Percentiles rank a stretch among this genome's conserved stretches.
phyloP scores from a whole-genome alignment of 2,113 vertebrate species.

The Clinocottus analis region DNA sequence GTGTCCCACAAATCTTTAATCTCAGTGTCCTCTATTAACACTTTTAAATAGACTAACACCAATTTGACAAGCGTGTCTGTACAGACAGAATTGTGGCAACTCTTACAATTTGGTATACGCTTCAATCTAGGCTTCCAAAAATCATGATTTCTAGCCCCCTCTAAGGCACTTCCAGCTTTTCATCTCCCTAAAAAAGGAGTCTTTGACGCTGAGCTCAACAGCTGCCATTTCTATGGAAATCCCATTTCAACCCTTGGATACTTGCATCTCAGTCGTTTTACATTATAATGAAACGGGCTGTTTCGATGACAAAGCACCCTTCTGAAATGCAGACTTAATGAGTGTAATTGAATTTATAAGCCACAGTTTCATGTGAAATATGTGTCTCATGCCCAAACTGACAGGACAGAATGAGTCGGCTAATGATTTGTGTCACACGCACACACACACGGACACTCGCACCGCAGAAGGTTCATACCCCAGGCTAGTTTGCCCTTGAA shows the following conservation, averaged over 20 bases:
- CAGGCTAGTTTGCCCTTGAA: conserved; percentile 71
- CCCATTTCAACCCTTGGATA: conserved; percentile 29
- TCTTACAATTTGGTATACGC: neutral
- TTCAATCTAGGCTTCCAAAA: conserved; percentile 25
- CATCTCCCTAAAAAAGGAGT: conserved; percentile 14
- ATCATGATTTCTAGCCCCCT: neutral
- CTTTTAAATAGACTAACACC: neutral
- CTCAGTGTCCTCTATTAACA: neutral
- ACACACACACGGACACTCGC: conserved; percentile 21
- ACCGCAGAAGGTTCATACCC: conserved; percentile 45
- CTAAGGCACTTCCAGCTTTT: neutral
- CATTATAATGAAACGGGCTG: conserved; percentile 49
- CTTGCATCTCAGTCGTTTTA: conserved; percentile 54
- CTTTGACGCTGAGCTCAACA: conserved; percentile 32
- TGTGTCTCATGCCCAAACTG: conserved; percentile 60
- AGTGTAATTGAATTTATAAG: conserved; percentile 65
- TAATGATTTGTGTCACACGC: conserved; percentile 56
- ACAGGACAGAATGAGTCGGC: conserved; percentile 48
- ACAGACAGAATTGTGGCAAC: neutral
- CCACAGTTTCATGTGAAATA: conserved; percentile 62
- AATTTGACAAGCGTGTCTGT: neutral
- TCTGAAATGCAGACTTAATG: conserved; percentile 59
- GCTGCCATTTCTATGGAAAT: conserved; percentile 53
- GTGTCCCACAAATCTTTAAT: conserved; percentile 11
- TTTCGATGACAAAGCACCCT: conserved; percentile 66